A percentile compares a stretch with the other conserved stretches of the same genome.
Evolutionary conservation across 2,113 vertebrate genomes (phyloP).

Genomic region (Malurus elegans): DNA sequence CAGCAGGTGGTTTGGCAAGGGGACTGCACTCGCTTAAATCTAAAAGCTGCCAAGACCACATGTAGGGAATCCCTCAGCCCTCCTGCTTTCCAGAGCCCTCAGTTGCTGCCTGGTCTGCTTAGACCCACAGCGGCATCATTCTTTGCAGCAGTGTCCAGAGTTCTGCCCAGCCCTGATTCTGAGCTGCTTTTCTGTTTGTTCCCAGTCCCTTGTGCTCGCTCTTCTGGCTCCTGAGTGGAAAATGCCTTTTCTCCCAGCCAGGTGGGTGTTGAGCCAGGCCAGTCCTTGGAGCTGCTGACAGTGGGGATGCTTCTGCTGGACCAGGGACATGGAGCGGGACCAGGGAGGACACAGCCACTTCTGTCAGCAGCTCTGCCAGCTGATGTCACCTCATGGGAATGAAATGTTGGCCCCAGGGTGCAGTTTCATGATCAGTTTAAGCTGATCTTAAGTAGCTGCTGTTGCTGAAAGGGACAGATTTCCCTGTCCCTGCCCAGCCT

Average conservation of each 20-base stretch:
- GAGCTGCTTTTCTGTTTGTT: neutral
- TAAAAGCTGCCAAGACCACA: neutral
- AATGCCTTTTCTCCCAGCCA: neutral
- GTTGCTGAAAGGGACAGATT: neutral
- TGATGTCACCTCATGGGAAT: neutral
- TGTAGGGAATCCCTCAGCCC: neutral
- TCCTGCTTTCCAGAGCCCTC: neutral
- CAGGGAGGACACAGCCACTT: neutral
- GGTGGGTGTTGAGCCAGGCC: neutral
- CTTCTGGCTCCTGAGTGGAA: neutral
- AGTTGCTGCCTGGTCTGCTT: neutral
- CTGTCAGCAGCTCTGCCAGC: neutral
- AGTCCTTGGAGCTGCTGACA: neutral
- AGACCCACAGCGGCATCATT: fast-evolving
- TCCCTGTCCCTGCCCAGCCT: neutral
- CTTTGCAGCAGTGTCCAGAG: neutral
- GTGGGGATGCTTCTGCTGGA: neutral
- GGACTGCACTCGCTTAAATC: neutral
- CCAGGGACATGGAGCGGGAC: neutral
- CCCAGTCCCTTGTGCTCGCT: neutral
- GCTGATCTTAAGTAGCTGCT: neutral
- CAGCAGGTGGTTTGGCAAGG: slow-evolving; percentile 6
- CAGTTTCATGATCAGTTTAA: neutral
- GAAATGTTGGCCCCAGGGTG: neutral
- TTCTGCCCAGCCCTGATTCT: fast-evolving